Evolutionary conservation across 2,113 vertebrate genomes (phyloP).

Genomic region (Poeciliopsis retropinna): DNA sequence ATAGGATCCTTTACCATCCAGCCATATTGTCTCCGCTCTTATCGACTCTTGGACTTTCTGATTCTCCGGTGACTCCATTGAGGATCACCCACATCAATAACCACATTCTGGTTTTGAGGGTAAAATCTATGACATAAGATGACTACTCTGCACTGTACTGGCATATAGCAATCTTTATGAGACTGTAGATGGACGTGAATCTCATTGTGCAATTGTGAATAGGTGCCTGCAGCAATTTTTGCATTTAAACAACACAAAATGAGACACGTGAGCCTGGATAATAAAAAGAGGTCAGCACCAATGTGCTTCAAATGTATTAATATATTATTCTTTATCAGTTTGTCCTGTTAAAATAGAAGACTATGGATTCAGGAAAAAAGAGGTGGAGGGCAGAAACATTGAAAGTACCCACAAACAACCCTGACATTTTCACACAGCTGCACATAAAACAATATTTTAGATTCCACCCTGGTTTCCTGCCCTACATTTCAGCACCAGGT

Average conservation of each 20-base stretch:
- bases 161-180: conserved; percentile 1
- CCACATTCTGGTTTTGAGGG: conserved; percentile 23
- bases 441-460: conserved; percentile 38
- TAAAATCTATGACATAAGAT: conserved; percentile 4
- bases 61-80: conserved; percentile 26
- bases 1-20: conserved; percentile 55
- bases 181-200: not conserved
- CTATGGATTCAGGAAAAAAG: not conserved
- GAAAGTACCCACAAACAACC: not conserved
- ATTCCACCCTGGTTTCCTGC: conserved; percentile 58
- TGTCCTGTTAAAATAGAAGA: not conserved
- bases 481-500: conserved; percentile 66
- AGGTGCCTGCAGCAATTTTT: conserved; percentile 30
- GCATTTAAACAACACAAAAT: conserved; percentile 14
- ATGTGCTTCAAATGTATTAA: too few species aligned
- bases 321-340: not conserved
- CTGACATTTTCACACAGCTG: not conserved
- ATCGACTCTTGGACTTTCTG: conserved; percentile 59
- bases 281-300: not conserved
- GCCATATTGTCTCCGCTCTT: conserved; percentile 56
- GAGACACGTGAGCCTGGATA: conserved; percentile 6
- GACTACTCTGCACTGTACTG: not conserved
- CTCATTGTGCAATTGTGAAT: conserved; percentile 14
- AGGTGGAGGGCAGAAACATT: not conserved
- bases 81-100: conserved; percentile 59